Conservation (phyloP, 1,140 invertebrate genomes). For the Zeugodacus cucurbitae region DNA sequence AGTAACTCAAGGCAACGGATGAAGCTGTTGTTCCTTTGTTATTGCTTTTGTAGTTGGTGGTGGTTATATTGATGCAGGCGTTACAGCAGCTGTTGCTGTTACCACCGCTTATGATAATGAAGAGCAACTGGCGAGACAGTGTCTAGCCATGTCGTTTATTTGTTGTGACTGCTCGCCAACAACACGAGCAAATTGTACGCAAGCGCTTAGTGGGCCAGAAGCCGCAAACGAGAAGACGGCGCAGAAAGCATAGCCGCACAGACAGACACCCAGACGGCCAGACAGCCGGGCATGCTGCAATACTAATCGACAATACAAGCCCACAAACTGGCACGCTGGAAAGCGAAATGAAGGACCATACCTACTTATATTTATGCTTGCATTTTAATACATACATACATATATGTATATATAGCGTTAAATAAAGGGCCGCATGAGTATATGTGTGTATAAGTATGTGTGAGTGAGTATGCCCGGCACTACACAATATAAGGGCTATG, state of each 20-base stretch:
- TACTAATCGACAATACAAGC: constrained; percentile 22
- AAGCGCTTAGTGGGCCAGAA: constrained; percentile 33
- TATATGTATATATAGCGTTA: background rate
- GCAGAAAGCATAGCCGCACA: constrained; percentile 32
- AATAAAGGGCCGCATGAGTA: background rate
- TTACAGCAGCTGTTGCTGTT: background rate
- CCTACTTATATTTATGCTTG: background rate
- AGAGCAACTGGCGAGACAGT: constrained; percentile 64
- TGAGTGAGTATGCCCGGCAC: background rate
- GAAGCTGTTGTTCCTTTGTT: background rate
- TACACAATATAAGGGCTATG: too few relatives aligned
- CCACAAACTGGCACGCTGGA: constrained; percentile 27
- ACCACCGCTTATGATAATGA: constrained; percentile 55
- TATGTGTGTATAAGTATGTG: background rate
- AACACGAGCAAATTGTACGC: constrained; percentile 28
- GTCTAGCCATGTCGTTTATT: constrained; percentile 52
- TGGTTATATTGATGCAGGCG: constrained; percentile 40
- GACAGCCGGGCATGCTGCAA: constrained; percentile 31
- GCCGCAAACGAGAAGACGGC: constrained; percentile 26
- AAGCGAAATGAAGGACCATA: constrained; percentile 9
- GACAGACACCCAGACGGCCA: constrained; percentile 40
- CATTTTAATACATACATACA: background rate
- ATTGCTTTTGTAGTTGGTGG: background rate
- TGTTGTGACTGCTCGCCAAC: constrained; percentile 24
- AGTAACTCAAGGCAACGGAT: background rate